Conservation (phyloP, 2,797 vertebrate species). For the Arremon aurantiirostris region DNA sequence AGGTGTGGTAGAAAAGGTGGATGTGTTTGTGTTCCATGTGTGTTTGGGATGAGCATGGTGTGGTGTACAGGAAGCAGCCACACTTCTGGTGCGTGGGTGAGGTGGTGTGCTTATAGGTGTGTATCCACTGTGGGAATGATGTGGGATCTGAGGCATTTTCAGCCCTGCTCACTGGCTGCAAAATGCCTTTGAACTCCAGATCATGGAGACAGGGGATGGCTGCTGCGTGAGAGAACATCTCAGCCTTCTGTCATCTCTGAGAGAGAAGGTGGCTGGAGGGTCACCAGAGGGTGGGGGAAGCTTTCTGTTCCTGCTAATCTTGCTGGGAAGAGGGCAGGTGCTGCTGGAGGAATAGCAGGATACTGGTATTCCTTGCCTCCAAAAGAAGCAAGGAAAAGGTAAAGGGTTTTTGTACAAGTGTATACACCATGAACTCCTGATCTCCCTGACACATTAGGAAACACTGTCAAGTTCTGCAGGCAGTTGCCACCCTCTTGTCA, state of each 20-base stretch:
- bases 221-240: neutral
- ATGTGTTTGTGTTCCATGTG: neutral
- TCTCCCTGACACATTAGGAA: neutral
- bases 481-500: neutral
- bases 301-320: neutral
- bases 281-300: neutral
- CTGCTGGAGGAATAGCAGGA: neutral
- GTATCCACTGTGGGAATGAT: neutral
- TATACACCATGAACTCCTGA: neutral
- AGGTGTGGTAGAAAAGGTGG: neutral
- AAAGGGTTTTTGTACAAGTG: neutral
- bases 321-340: neutral
- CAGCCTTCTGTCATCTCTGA: neutral
- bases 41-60: neutral
- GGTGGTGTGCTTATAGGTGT: neutral
- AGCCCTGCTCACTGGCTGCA: neutral
- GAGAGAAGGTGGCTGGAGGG: neutral
- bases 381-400: neutral
- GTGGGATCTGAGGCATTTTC: neutral
- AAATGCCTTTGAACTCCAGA: neutral
- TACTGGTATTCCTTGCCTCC: too few species aligned
- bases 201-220: neutral
- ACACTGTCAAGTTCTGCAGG: neutral
- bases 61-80: neutral
- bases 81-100: neutral